These are phyloP conservation scores for Neria commutata DNA, from an alignment of 2,888 invertebrate species.

Conservation along the genomic window DNA sequence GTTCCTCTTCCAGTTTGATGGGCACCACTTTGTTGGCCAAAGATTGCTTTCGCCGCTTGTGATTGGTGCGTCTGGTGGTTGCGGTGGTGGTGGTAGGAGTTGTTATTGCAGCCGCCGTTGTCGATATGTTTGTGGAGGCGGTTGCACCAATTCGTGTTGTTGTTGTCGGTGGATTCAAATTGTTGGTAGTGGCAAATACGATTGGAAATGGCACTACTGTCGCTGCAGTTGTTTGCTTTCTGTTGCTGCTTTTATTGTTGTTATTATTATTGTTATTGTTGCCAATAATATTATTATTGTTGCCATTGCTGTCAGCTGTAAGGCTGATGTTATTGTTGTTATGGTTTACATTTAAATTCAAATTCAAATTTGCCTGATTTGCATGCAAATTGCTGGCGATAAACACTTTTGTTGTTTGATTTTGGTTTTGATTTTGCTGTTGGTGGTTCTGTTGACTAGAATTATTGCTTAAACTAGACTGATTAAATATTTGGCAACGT, in stretches of 20 bases:
- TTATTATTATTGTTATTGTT: constrained; percentile 40
- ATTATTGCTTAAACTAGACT: constrained; percentile 44
- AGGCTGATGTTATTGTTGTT: no score
- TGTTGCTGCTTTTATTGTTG: no score
- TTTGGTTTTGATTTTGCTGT: constrained; percentile 27
- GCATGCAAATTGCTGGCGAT: constrained; percentile 34
- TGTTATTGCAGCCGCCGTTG: background rate
- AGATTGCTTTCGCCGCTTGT: constrained; percentile 42
- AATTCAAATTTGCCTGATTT: constrained; percentile 24
- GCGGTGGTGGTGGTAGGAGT: constrained; percentile 11
- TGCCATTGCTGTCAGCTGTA: constrained; percentile 38
- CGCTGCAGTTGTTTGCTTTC: constrained; percentile 24
- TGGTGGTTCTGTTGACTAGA: constrained; percentile 44
- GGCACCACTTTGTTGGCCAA: constrained; percentile 28
- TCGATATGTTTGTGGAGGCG: background rate
- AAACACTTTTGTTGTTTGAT: constrained; percentile 39
- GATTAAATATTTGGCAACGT: constrained; percentile 50
- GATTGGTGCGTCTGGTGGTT: constrained; percentile 19
- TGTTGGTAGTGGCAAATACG: constrained; percentile 35
- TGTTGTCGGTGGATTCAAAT: background rate
- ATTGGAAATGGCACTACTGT: constrained; percentile 38
- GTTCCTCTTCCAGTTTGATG: constrained; percentile 31
- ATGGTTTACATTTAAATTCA: constrained; percentile 20
- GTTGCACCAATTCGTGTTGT: background rate
- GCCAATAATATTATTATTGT: constrained; percentile 38